Base-by-base conservation (phyloP, 2,888 invertebrate species). In the Cepaea hortensis region DNA sequence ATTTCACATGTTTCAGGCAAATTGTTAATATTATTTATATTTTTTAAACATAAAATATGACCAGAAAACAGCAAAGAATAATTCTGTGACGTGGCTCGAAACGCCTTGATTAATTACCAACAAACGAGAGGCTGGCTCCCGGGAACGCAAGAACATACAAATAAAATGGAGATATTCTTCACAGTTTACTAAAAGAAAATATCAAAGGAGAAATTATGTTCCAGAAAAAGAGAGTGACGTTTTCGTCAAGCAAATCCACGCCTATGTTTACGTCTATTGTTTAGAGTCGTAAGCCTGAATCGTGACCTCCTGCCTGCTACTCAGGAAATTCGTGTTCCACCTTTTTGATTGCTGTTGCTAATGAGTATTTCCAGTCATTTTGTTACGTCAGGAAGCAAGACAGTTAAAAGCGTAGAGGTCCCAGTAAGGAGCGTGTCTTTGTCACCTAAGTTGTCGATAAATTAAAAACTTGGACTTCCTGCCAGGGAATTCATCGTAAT, bases 51-150 rank as follows among this genome's bases (percentile, higher is more conserved):
- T 55, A 55, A 55, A 55, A 55, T 55, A 6, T 11, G 7, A 11
- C 55, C 68, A 3, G 70, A 46, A 20, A 70, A 73, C 72, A 35
- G 55, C 6, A 61, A 55, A 3, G 0, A 61, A 1, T 20, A 83
- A 61, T 48, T 55, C 3, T 3, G 20, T n/a, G 83, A 83, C 73
- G 23, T 61, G 73, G 35, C 83, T 65, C 73, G 23, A 55, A 55
- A 50, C 35, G 55, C 50, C 20, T 18, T 73, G 83, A 73, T 73
- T 73, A 83, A 83, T 83, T 61, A 55, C 35, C n/a, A 48, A 81
- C 7, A 48, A n/a, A 50, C 3, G 20, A 48, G 9, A 4, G 18
- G 3, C 3, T 18, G 3, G 6, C 48, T 68, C 46, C 46, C 46
- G 20, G 35, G 65, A 46, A 18, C n/a, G 18, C 7, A 9, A 80